Percentiles rank a stretch among this genome's conserved stretches.
phyloP scores from a whole-genome alignment of 2,888 invertebrate species.

The Cybosia mesomella region DNA sequence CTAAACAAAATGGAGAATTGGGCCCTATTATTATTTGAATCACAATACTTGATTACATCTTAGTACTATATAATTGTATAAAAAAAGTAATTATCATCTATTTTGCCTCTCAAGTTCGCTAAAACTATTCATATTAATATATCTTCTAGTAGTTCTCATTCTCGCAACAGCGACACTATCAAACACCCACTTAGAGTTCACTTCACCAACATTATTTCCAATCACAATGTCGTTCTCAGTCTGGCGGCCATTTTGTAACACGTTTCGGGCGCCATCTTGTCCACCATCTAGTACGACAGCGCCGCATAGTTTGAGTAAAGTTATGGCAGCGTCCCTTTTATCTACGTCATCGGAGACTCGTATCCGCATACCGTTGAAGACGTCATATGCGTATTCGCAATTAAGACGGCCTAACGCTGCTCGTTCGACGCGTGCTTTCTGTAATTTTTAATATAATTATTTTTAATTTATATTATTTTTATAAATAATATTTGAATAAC shows the following conservation, averaged over 20 bases:
- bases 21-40: background rate
- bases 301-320: conserved; percentile 72
- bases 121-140: conserved; percentile 53
- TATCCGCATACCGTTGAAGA: conserved; percentile 73
- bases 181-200: conserved; percentile 77
- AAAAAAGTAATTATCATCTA: conserved; percentile 16
- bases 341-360: conserved; percentile 57
- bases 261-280: conserved; percentile 39
- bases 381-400: conserved; percentile 74
- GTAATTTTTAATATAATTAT: conserved; percentile 44
- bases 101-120: conserved; percentile 11
- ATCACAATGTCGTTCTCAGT: conserved; percentile 59
- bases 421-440: conserved; percentile 79
- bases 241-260: conserved; percentile 14
- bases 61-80: background rate
- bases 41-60: background rate
- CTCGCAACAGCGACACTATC: conserved; percentile 74
- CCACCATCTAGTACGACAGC: conserved; percentile 53
- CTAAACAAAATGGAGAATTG: background rate
- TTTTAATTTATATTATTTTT: no score
- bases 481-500: no score
- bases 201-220: conserved; percentile 60
- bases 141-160: conserved; percentile 70
- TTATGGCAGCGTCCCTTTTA: conserved; percentile 62
- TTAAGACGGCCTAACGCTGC: conserved; percentile 61